A percentile compares a stretch with the other conserved stretches of the same genome.
Evolutionary conservation across 1,140 invertebrate species (phyloP).

Genomic region (Meteorus sp.): DNA sequence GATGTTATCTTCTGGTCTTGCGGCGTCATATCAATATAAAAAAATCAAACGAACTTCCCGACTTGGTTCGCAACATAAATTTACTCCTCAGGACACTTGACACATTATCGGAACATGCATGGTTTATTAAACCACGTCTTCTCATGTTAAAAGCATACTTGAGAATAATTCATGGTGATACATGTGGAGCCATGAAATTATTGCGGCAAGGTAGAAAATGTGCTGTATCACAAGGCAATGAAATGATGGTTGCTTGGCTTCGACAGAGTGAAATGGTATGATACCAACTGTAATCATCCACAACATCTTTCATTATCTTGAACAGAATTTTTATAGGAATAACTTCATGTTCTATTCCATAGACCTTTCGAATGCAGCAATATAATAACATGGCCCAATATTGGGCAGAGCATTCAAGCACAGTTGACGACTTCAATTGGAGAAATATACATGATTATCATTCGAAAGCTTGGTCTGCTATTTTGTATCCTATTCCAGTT

Average conservation of each 20-base stretch:
- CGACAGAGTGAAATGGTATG: slow-evolving; percentile 33
- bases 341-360: neutral
- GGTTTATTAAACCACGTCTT: slow-evolving; percentile 32
- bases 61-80: slow-evolving; percentile 4
- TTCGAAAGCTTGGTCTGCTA: slow-evolving; percentile 35
- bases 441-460: slow-evolving; percentile 35
- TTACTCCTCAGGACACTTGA: slow-evolving; percentile 20
- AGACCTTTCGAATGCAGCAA: slow-evolving; percentile 34
- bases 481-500: slow-evolving; percentile 34
- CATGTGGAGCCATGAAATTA: neutral
- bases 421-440: slow-evolving; percentile 27
- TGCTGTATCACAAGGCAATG: slow-evolving; percentile 24
- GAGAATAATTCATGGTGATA: slow-evolving; percentile 16
- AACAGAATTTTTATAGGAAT: neutral
- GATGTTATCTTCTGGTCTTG: slow-evolving; percentile 34
- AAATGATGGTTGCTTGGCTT: slow-evolving; percentile 30
- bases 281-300: neutral
- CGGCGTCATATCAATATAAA: slow-evolving; percentile 32
- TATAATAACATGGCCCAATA: slow-evolving; percentile 38
- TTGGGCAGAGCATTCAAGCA: slow-evolving; percentile 34
- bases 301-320: neutral
- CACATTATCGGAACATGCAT: neutral
- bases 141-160: slow-evolving; percentile 35
- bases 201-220: slow-evolving; percentile 27
- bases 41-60: slow-evolving; percentile 16